Evolutionary conservation across 1,140 invertebrate genomes (phyloP), one percentile per base, ranked within the genome.

Genomic region (Leptinotarsa texana): DNA sequence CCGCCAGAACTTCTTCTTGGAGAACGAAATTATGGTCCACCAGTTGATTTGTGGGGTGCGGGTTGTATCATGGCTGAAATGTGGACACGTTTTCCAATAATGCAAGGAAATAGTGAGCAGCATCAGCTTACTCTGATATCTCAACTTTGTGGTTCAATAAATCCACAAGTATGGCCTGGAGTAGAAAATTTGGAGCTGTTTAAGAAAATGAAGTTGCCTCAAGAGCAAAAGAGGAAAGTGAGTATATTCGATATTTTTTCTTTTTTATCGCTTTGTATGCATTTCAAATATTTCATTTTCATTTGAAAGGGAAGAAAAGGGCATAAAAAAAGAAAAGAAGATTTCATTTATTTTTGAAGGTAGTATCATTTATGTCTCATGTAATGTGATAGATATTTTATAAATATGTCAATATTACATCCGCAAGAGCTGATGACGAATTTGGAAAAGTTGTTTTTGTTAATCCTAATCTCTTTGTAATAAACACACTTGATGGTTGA

Each of bases 1-100:
- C 98, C 98, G 13, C 98, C 98, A 1, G 98, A 99, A 86, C 87
- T 91, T 13, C 81, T 91, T 24, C 82, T 98, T 1, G 98, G 98
- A 48, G 96, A 98, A 81, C 87, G 97, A 21, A 97, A 98, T 86
- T 98, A 98, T 85, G 97, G 97, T 0, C 95, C 97, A 13, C 93
- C 97, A 0, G 96, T 99, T 33, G 98, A 99, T 88, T 90, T 99
- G 85, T 99, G 98, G 98, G 97, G 97, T 13, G 97, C 96, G 33
- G 98, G 98, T 1, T 99, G 98, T 21, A 21, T 21, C 21, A 21
- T 21, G 21, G 21, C 21, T 21, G 21, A 21, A 21, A 21, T 21
- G 21, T 99, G 98, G 98, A 99, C 97, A 0, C 88, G 97, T 48
- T 93, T 92, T 22, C 93, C 93, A 1, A 94, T 94, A 71, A 93